Base-by-base conservation (phyloP, 2,888 invertebrate genomes). In the Molanna angustata region DNA sequence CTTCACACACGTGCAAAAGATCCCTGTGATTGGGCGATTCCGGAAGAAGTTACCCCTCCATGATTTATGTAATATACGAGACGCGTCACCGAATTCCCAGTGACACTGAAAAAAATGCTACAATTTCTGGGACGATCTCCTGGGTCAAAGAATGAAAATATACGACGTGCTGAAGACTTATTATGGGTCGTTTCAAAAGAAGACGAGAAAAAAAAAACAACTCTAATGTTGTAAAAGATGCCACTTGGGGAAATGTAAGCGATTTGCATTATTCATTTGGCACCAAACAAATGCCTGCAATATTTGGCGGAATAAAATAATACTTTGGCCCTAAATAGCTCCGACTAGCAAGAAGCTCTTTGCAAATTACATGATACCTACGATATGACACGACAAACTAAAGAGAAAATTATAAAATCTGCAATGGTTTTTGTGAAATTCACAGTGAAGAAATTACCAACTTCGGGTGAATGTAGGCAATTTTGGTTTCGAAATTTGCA, bases 201-300 rank as follows among this genome's bases (percentile, higher is more conserved):
- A n/a, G n/a, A n/a, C n/a, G n/a, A n/a, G n/a, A n/a, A 37, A 16
- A 50, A 35, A 27, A 27, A 11, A 50, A 19, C 27, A 44, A 21
- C 39, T 13, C 42, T 33, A 42, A 41, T 27, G 11, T 11, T 4
- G 27, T 27, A 27, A 7, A 27, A 27, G 27, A 18, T 17, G 32
- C 44, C 44, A 44, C 32, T 32, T 32, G 2, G 17, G 22, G 31
- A 32, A 31, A 14, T 21, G 37, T 51, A 37, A 39, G 42, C 51
- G 33, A 19, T 21, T 19, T 45, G 37, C 45, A 51, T 51, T 39
- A 45, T 51, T 51, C 51, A 51, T 51, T 20, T 11, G 22, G n/a
- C n/a, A n/a, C n/a, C n/a, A n/a, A 27, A 27, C 27, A 7, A 27
- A 11, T 27, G 27, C 4, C 27, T 4, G 27, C 4, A 4, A 27